Evolutionary conservation across 2,797 vertebrate genomes (phyloP).

Genomic region (Chelidonichthys spinosus): DNA sequence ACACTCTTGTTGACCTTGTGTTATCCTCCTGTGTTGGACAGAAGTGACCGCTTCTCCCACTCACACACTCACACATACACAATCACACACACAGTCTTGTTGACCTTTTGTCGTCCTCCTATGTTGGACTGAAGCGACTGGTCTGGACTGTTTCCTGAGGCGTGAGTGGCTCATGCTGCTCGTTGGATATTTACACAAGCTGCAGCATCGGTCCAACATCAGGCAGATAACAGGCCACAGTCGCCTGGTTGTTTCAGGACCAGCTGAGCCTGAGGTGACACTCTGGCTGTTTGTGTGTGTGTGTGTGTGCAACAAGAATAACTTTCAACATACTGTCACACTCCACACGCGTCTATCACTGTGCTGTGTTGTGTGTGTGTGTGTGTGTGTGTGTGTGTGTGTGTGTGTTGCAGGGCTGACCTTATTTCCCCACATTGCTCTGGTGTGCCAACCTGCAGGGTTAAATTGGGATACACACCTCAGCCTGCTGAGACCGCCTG

Average conservation of each 20-base stretch:
- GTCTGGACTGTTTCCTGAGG: background rate
- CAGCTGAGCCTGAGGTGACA: slow-evolving; percentile 2
- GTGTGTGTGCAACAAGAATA: background rate
- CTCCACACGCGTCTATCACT: background rate
- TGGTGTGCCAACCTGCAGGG: background rate
- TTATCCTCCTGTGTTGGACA: too few relatives aligned
- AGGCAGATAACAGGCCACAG: background rate
- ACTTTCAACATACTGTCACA: background rate
- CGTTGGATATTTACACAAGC: slow-evolving; percentile 26
- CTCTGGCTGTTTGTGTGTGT: background rate
- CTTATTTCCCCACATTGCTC: background rate
- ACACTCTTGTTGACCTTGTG: too few relatives aligned
- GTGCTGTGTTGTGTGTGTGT: background rate
- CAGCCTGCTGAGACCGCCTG: background rate
- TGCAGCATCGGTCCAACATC: slow-evolving; percentile 11
- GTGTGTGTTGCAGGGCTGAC: background rate
- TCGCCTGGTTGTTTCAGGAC: slow-evolving; percentile 21
- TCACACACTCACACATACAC: background rate
- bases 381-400: slow-evolving; percentile 2
- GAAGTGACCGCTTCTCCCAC: too few relatives aligned
- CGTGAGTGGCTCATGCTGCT: background rate
- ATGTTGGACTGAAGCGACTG: background rate
- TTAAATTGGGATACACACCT: slow-evolving; percentile 6
- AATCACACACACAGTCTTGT: background rate
- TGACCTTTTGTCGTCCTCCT: background rate